Evolutionary conservation across 2,797 vertebrate genomes (phyloP).

Genomic region (Brachyrhaphis roseni): DNA sequence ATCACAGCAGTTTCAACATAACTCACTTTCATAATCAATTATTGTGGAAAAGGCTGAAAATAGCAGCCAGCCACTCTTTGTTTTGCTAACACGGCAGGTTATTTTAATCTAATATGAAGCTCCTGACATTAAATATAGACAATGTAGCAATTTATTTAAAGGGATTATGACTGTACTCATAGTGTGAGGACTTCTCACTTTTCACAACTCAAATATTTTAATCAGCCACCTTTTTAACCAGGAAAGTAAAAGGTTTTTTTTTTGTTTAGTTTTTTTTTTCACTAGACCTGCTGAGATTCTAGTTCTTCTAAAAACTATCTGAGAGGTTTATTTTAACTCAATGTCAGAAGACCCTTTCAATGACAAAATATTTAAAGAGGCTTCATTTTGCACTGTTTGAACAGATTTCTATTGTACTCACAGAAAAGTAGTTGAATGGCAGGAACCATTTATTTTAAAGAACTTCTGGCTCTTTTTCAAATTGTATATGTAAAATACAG

Average conservation of each 20-base stretch:
- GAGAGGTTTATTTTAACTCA: neutral
- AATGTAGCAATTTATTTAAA: conserved; percentile 40
- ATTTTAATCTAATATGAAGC: conserved; percentile 46
- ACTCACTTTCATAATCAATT: conserved; percentile 56
- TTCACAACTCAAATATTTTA: conserved; percentile 26
- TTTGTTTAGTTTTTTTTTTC: neutral
- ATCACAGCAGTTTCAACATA: conserved; percentile 33
- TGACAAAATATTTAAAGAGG: neutral
- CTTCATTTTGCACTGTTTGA: neutral
- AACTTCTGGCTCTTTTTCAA: neutral
- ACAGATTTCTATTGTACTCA: neutral
- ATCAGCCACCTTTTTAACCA: neutral
- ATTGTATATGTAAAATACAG: neutral
- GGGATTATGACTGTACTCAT: conserved; percentile 44
- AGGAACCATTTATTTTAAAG: neutral
- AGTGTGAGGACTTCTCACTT: conserved; percentile 40
- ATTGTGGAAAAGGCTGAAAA: conserved; percentile 45
- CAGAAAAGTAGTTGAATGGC: neutral
- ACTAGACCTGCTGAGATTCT: neutral
- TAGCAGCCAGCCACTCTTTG: conserved; percentile 38
- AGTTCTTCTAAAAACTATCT: neutral
- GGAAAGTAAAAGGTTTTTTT: neutral
- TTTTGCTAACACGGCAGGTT: conserved; percentile 46
- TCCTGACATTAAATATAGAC: conserved; percentile 43
- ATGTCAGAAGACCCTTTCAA: neutral